Base-by-base conservation (phyloP, 1,140 invertebrate genomes). In the Thaumetopoea pityocampa region DNA sequence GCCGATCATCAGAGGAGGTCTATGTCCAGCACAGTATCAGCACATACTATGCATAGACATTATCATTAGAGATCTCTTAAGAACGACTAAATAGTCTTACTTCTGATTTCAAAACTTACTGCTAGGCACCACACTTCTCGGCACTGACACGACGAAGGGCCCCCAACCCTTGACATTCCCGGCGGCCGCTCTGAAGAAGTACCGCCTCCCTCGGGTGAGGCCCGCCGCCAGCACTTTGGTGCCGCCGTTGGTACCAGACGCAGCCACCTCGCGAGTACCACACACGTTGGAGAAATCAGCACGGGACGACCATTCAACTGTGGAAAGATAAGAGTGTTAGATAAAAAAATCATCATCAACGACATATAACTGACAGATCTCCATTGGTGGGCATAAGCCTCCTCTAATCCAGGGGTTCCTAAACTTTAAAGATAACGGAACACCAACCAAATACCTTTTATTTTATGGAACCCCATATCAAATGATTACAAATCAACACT, bases 81-180 rank as follows among this genome's bases (percentile, higher is more conserved):
- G n/a, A n/a, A n/a, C n/a, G n/a, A n/a, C n/a, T n/a, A n/a, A n/a
- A n/a, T n/a, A n/a, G n/a, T n/a, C n/a, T n/a, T n/a, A n/a, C n/a
- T n/a, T n/a, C n/a, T n/a, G n/a, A n/a, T n/a, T n/a, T n/a, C 2
- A 34, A 32, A 5, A 90, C 91, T 92, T 81, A 96, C 96, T 96
- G 56, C 96, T 97, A 6, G 96, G 96, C 11, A 95, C 90, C 4
- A 96, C 92, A 56, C 92, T 94, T 14, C 90, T 78, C 1, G 96
- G 96, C 10, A 90, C 91, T 0, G 94, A 92, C 9, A 86, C 87
- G 8, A 90, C 86, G 63, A 88, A 94, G n/a, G 87, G 85, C 23
- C 96, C 94, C 86, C 92, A 98, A 6, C 96, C 96, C 66, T 94
- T 95, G n/a, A 97, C 86, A 74, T 98, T 98, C 27, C 96, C 94